Base-by-base conservation (phyloP, 2,888 invertebrate genomes). In the Amaurobius ferox region DNA sequence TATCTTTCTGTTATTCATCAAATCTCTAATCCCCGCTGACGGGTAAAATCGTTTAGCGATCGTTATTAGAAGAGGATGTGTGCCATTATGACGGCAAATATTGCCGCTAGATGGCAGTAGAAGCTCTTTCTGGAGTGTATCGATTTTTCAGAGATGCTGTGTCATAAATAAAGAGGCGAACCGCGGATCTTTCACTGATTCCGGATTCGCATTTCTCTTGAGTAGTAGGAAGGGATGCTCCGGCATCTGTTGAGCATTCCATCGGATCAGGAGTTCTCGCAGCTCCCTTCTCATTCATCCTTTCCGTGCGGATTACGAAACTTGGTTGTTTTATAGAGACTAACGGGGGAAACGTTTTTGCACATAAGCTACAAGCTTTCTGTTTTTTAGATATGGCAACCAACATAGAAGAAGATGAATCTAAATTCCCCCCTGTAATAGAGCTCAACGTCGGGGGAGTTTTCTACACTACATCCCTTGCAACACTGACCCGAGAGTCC, bases 381-480 rank as follows among this genome's bases (percentile, higher is more conserved):
- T 40, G 19, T 23, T 29, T 39, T 39, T 48, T 44, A 32, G 68
- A 29, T 32, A 80, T 80, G 76, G 86, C 81, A 28, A 66, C n/a
- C 16, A 48, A 48, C 29, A 74, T 61, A 30, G 79, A 76, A 40
- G 79, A 55, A 39, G 79, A 86, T 30, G 73, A 78, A 35, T 74
- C 86, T n/a, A 66, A 76, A 66, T 87, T 87, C 48, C 87, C 87
- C 6, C 68, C 85, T 26, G 87, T 87, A 40, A 94, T 98, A 90
- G 98, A 98, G 92, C 93, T 98, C 90, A 98, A 98, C 93, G 98
- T 98, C 91, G 98, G 98, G 91, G 98, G 98, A 91, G 97, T 98
- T 90, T 95, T 95, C 91, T 98, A 98, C 93, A 96, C 98, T 89
- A 96, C 97, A 87, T 94, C 96, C 44, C 92, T 96, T 91, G 94